Base-by-base conservation (phyloP, 2,888 invertebrate genomes). In the Villa cingulata region DNA sequence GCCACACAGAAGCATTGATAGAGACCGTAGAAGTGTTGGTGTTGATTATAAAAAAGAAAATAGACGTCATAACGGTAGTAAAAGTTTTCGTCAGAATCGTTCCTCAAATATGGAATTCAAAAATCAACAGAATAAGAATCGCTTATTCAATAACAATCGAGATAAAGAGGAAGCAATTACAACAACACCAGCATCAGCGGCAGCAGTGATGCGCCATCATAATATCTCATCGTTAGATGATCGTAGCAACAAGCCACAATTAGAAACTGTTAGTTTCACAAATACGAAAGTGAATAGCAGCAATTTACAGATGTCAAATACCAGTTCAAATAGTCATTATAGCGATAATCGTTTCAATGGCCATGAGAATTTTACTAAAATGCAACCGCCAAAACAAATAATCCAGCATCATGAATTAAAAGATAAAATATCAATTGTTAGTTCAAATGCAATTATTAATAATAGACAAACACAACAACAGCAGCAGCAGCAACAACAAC, bases 71-170 rank as follows among this genome's bases (percentile, higher is more conserved):
- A 53, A 52, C 32, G 58, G 53, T 19, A 52, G 55, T 38, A 60
- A 60, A 19, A 54, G 48, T 34, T 59, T 55, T 48, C 44, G 50
- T 18, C 16, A n/a, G 50, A 51, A 15, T 34, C 44, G 55, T 43
- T 2, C 37, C 41, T 46, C 62, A 43, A 59, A 62, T 45, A 62
- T 68, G 58, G 69, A 69, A 48, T 66, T 67, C 45, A 69, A 67
- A 46, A 65, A 54, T 48, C 56, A 55, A 48, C 41, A 16, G n/a
- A 46, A 60, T 43, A 65, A 64, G 44, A 56, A 53, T 45, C 55
- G 56, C 16, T 15, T n/a, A 10, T 45, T 42, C 18, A 3, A 5
- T 15, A 37, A 42, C 17, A 3, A 5, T 17, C 34, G 40, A 41
- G 41, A 39, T 37, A 41, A 38, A 14, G 47, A 47, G 1, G 43